phyloP scores from a whole-genome alignment of 2,113 vertebrate species.

The Notothenia rossii region DNA sequence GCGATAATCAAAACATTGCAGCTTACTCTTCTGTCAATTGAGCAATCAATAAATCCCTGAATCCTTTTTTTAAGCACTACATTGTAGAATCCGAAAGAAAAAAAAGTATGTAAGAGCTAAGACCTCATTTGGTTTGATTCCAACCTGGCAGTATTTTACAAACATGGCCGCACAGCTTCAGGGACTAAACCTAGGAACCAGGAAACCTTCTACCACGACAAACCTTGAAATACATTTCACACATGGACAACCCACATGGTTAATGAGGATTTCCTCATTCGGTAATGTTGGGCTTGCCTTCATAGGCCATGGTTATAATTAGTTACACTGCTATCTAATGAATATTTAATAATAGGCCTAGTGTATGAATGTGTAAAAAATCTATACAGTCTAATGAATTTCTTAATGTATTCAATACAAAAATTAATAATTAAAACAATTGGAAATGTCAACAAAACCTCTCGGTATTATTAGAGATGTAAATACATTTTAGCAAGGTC shows the following conservation, averaged over 20 bases:
- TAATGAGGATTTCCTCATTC: slow-evolving; percentile 45
- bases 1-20: not conserved
- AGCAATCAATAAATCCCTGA: not conserved
- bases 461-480: slow-evolving; percentile 16
- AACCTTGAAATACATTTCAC: slow-evolving; percentile 41
- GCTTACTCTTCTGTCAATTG: not conserved
- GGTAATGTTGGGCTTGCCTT: slow-evolving; percentile 22
- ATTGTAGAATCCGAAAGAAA: not conserved
- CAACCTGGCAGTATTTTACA: not conserved
- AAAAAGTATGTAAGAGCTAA: not conserved
- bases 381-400: slow-evolving; percentile 45
- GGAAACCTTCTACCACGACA: not conserved
- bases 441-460: slow-evolving; percentile 24
- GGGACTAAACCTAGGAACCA: not conserved
- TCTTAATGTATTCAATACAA: slow-evolving; percentile 42
- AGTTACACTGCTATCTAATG: slow-evolving; percentile 43
- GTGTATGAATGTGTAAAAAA: slow-evolving; percentile 37
- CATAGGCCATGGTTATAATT: slow-evolving; percentile 52
- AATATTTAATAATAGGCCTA: slow-evolving; percentile 51
- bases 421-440: slow-evolving; percentile 42
- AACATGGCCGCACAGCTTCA: not conserved
- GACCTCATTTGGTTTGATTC: not conserved
- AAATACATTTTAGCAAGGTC: slow-evolving; percentile 37
- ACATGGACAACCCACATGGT: slow-evolving; percentile 35
- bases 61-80: not conserved